Percentiles rank a stretch among this genome's conserved stretches.
These are phyloP conservation scores for Drosophila paulistorum DNA, from an alignment of 1,140 invertebrate species.

Conservation along the genomic window DNA sequence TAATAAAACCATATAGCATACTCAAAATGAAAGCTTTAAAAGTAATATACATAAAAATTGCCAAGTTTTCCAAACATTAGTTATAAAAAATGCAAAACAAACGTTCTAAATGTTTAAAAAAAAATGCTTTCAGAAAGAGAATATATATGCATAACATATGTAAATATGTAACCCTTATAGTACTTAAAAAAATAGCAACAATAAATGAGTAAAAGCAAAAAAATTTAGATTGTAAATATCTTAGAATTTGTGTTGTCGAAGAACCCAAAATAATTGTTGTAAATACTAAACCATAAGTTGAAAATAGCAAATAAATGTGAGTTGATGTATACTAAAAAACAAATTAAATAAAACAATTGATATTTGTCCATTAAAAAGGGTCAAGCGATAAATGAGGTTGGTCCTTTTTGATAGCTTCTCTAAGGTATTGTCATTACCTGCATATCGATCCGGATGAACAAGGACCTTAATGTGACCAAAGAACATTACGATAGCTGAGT, in stretches of 20 bases:
- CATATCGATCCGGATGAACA: too few relatives aligned
- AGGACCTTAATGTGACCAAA: too few relatives aligned
- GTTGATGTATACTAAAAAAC: conserved; percentile 61
- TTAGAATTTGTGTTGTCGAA: conserved; percentile 15
- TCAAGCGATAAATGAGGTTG: too few relatives aligned
- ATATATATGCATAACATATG: neutral
- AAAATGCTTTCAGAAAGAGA: conserved; percentile 32
- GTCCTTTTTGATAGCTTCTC: too few relatives aligned
- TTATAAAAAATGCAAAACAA: conserved; percentile 19
- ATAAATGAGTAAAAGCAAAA: neutral
- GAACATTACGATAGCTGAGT: too few relatives aligned
- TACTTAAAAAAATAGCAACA: neutral
- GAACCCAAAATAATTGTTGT: conserved; percentile 63
- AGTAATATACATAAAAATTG: conserved; percentile 14
- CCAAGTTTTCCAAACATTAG: conserved; percentile 37
- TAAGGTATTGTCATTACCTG: too few relatives aligned
- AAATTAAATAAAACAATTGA: conserved; percentile 54
- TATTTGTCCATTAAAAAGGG: conserved; percentile 47
- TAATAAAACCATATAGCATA: neutral
- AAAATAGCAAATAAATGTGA: conserved; percentile 64
- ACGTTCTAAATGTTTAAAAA: conserved; percentile 55
- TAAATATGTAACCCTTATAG: neutral
- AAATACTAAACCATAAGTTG: conserved; percentile 35
- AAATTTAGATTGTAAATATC: conserved; percentile 48
- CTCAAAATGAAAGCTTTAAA: conserved; percentile 51